Conservation (phyloP, 53 echinoderm and acorn worm species). For the Echinarachnius parma region DNA sequence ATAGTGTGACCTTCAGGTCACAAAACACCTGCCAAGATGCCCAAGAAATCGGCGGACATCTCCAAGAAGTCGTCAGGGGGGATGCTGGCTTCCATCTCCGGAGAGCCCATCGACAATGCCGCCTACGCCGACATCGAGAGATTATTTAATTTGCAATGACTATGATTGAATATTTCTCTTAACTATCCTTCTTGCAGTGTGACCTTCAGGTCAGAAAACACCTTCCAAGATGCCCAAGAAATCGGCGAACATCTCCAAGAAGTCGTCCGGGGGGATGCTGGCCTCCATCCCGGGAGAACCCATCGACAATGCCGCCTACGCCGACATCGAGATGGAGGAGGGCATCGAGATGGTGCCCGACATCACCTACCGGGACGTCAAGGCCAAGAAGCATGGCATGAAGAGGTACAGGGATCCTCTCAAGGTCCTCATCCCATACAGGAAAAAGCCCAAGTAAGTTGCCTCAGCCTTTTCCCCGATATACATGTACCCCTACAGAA, state of each 20-base stretch:
- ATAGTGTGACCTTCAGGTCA: too few relatives aligned
- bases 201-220: too few relatives aligned
- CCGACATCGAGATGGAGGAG: constrained; percentile 35
- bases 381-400: constrained; percentile 24
- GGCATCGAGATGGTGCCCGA: constrained; percentile 40
- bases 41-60: not conserved
- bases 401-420: constrained; percentile 44
- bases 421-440: constrained; percentile 60
- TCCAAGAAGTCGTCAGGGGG: constrained; percentile 25
- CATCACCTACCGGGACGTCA: constrained; percentile 23
- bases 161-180: too few relatives aligned
- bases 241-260: not conserved
- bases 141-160: too few relatives aligned
- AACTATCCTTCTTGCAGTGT: too few relatives aligned
- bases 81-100: constrained; percentile 3
- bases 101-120: constrained; percentile 39
- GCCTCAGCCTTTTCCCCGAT: not conserved
- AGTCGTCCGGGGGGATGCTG: constrained; percentile 18
- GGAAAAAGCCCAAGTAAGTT: constrained; percentile 71
- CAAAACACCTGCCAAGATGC: constrained; percentile 24
- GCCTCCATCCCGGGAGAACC: constrained; percentile 14
- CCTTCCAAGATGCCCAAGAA: constrained; percentile 28
- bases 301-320: constrained; percentile 45
- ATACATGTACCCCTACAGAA: too few relatives aligned
- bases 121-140: constrained; percentile 40